Evolutionary conservation across 2,113 vertebrate genomes (phyloP).

Genomic region (Psittacara wagleri): DNA sequence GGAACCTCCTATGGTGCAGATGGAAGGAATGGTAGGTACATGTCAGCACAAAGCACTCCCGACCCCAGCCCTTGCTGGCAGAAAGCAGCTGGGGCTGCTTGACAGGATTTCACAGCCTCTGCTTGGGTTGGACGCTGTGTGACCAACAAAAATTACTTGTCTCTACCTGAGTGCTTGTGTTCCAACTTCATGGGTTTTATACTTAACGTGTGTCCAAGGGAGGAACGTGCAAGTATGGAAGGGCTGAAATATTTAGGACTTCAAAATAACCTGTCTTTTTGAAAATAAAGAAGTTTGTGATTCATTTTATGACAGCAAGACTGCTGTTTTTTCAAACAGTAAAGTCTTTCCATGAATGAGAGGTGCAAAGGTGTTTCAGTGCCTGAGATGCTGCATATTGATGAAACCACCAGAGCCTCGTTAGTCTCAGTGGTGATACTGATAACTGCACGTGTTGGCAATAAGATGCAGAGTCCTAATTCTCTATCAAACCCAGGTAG

Average conservation of each 20-base stretch:
- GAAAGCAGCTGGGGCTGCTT: neutral
- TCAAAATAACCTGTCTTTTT: neutral
- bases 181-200: constrained; percentile 15
- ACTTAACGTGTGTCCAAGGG: neutral
- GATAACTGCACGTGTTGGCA: fast-evolving
- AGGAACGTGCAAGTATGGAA: neutral
- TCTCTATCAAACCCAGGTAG: neutral
- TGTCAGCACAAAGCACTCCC: neutral
- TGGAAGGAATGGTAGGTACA: neutral
- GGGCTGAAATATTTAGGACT: neutral
- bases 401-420: neutral
- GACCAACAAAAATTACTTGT: constrained; percentile 25
- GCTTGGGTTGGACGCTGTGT: neutral
- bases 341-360: neutral
- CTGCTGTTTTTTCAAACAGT: neutral
- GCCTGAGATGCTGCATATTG: neutral
- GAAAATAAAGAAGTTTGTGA: neutral
- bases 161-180: neutral
- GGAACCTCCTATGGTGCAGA: fast-evolving
- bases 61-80: neutral
- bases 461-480: neutral
- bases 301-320: neutral
- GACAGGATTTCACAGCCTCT: neutral
- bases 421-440: neutral
- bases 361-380: neutral